Conservation (phyloP, 2,888 invertebrate genomes). For the Drosophila longiperda region DNA sequence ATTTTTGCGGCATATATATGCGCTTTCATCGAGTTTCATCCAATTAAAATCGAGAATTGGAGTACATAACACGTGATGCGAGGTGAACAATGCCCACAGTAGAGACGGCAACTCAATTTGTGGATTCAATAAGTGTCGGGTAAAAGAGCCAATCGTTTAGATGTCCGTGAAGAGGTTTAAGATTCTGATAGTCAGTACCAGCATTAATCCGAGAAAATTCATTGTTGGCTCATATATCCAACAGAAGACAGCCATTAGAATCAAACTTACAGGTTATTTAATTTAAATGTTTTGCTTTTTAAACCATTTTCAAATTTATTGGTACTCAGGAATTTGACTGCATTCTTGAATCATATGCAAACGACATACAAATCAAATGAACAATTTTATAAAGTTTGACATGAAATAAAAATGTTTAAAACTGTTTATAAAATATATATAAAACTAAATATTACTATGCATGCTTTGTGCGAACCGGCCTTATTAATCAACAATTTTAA, state of each 20-base stretch:
- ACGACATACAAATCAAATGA: slow-evolving; percentile 37
- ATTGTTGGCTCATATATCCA: slow-evolving; percentile 24
- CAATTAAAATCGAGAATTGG: slow-evolving; percentile 94
- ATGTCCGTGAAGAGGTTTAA: neutral
- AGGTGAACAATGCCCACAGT: slow-evolving; percentile 85
- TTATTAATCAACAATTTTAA: slow-evolving; percentile 13
- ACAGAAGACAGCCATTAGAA: slow-evolving; percentile 32
- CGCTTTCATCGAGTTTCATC: slow-evolving; percentile 93
- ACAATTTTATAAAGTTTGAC: slow-evolving; percentile 32
- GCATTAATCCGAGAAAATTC: slow-evolving; percentile 2
- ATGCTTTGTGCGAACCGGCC: slow-evolving; percentile 15
- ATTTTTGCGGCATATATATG: slow-evolving; percentile 89
- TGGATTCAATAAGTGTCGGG: slow-evolving; percentile 19
- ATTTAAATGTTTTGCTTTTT: slow-evolving; percentile 2
- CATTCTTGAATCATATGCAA: slow-evolving; percentile 24
- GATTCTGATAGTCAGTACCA: neutral
- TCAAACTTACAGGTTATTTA: slow-evolving; percentile 2
- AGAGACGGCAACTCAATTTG: slow-evolving; percentile 6
- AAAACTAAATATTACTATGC: slow-evolving; percentile 27
- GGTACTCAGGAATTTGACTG: slow-evolving; percentile 5
- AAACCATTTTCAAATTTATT: slow-evolving; percentile 40
- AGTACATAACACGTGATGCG: slow-evolving; percentile 89
- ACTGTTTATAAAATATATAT: slow-evolving; percentile 37
- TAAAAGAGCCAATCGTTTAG: slow-evolving; percentile 9
- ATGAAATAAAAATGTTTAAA: slow-evolving; percentile 7